phyloP scores from a whole-genome alignment of 2,113 vertebrate species.

The Pelvicachromis taeniatus region DNA sequence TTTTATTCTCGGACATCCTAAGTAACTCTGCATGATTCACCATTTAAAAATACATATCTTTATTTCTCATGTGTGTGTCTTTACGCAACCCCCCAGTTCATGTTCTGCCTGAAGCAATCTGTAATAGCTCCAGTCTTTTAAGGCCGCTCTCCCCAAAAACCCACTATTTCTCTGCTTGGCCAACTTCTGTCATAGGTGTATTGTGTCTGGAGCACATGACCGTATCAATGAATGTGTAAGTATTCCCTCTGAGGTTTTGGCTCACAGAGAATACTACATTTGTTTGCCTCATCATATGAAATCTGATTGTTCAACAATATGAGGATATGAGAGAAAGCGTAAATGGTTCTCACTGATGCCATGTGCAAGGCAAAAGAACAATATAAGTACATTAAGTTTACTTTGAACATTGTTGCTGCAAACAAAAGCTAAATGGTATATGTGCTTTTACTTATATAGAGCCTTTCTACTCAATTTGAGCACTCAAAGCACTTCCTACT shows the following conservation, averaged over 20 bases:
- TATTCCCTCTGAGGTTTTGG: neutral
- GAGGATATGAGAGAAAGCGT: neutral
- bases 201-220: neutral
- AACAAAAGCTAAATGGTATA: neutral
- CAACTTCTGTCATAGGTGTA: neutral
- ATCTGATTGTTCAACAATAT: neutral
- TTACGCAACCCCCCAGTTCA: neutral
- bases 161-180: neutral
- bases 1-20: neutral
- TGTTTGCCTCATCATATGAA: neutral
- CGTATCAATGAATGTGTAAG: neutral
- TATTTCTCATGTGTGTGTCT: neutral
- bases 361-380: neutral
- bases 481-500: neutral
- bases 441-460: neutral
- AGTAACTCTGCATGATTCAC: neutral
- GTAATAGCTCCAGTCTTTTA: neutral
- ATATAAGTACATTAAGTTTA: neutral
- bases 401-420: neutral
- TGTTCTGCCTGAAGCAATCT: neutral
- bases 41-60: neutral
- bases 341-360: neutral
- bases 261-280: fast-evolving
- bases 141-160: neutral
- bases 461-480: neutral